These are phyloP conservation scores for Oophaga sylvatica DNA, from an alignment of 2,797 vertebrate species.

Conservation along the genomic window DNA sequence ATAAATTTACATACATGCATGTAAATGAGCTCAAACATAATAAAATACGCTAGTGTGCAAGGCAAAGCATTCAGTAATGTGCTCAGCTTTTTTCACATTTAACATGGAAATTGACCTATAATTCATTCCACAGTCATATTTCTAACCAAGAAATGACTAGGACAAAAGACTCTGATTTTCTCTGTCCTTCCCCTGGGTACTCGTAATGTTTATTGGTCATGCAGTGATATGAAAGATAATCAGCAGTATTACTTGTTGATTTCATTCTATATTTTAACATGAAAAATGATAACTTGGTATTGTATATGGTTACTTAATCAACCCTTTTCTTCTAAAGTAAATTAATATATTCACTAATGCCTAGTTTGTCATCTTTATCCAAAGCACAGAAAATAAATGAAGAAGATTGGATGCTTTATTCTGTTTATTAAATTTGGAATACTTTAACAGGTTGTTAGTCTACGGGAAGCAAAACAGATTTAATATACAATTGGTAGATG, in stretches of 20 bases:
- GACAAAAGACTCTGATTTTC: conserved; percentile 58
- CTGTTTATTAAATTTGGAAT: conserved; percentile 72
- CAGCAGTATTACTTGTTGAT: conserved; percentile 68
- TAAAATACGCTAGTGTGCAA: conserved; percentile 6
- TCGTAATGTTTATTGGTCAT: conserved; percentile 55
- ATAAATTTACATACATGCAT: conserved; percentile 13
- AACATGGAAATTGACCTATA: conserved; percentile 51
- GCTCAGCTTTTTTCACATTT: conserved; percentile 44
- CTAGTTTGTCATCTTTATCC: conserved; percentile 72
- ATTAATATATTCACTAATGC: conserved; percentile 82
- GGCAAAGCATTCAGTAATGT: conserved; percentile 23
- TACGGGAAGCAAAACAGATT: conserved; percentile 56
- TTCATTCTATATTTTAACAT: conserved; percentile 74
- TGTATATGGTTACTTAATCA: conserved; percentile 85
- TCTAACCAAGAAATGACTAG: conserved; percentile 44
- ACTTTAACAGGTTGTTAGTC: conserved; percentile 62
- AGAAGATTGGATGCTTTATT: conserved; percentile 67
- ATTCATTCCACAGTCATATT: conserved; percentile 49
- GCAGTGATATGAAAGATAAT: conserved; percentile 63
- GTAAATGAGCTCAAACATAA: conserved; percentile 26
- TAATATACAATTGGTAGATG: conserved; percentile 13
- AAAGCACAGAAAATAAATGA: conserved; percentile 68
- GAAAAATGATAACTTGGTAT: conserved; percentile 85
- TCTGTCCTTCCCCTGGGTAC: conserved; percentile 40
- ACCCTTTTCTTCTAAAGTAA: conserved; percentile 86